Evolutionary conservation across 2,113 vertebrate genomes (phyloP), one percentile per base, ranked within the genome.

Genomic region (Syrrhaptes paradoxus): DNA sequence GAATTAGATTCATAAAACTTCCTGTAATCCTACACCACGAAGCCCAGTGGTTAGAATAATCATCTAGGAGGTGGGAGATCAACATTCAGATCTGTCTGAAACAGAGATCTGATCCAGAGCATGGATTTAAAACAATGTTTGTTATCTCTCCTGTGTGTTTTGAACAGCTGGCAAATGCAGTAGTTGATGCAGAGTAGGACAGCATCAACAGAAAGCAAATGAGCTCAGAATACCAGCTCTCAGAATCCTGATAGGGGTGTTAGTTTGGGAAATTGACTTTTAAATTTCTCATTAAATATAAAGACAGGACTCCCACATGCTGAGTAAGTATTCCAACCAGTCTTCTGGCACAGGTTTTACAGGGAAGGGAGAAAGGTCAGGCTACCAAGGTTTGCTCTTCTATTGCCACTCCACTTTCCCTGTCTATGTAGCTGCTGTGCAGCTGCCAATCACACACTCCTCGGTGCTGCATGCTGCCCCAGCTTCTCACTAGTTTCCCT

Each of bases 401-500:
- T 19, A 58, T n/a, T 15, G 21, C 17, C 2, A 4, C 16, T 16
- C 6, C 36, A 25, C 6, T 74, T 63, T 66, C 43, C 36, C 26
- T 17, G 19, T 51, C 46, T 58, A 8, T 0, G 2, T 6, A 29
- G 13, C 25, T 75, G 7, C 55, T 49, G 28, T 18, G 38, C 29
- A 83, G 32, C 9, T 65, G 63, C 10, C 59, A 68, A 2, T 68
- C 51, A 34, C 46, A 74, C 3, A 13, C 8, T 26, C 26, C 17
- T 34, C 49, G 28, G 21, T 4, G 11, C 1, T n/a, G 13, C 25
- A 25, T 1, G 0, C 28, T 49, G 25, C 7, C 19, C 26, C 36
- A 66, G n/a, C 19, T 54, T 80, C 45, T 73, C 36, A 41, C 11
- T 31, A 4, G 0, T 13, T 61, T 84, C 41, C 49, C 32, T 66